Evolutionary conservation across 1,140 invertebrate species (phyloP).

Genomic region (Drosophila mauritiana): DNA sequence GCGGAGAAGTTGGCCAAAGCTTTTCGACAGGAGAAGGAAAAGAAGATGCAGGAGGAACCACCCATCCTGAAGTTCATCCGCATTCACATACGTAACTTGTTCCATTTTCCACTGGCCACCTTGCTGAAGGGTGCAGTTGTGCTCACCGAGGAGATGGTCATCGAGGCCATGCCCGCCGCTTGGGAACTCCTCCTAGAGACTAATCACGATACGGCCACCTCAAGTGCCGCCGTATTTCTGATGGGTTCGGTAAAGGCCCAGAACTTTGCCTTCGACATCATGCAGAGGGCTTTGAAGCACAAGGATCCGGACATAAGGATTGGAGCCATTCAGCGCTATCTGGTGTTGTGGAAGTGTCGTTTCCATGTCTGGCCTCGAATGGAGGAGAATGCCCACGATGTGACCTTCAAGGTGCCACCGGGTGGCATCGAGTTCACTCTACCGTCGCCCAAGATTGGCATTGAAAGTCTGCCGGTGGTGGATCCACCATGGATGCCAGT

Average conservation of each 20-base stretch:
- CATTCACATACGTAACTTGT: constrained; percentile 92
- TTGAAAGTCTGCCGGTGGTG: constrained; percentile 96
- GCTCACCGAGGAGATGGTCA: constrained; percentile 94
- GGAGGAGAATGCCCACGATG: constrained; percentile 96
- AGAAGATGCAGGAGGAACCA: constrained; percentile 87
- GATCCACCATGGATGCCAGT: constrained; percentile 99
- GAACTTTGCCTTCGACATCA: constrained; percentile 93
- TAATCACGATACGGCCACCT: constrained; percentile 90
- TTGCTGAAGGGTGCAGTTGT: constrained; percentile 97
- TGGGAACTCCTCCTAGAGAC: constrained; percentile 97
- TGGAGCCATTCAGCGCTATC: constrained; percentile 88
- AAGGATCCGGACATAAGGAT: constrained; percentile 91
- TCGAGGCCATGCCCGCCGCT: constrained; percentile 94
- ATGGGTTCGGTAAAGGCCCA: constrained; percentile 95
- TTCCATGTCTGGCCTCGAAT: constrained; percentile 99
- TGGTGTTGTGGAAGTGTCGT: constrained; percentile 98
- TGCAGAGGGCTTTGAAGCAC: constrained; percentile 94
- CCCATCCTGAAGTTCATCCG: constrained; percentile 93
- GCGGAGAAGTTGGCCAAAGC: constrained; percentile 72
- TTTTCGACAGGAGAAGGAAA: constrained; percentile 84
- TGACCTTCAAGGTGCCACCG: constrained; percentile 98
- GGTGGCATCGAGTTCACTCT: constrained; percentile 99
- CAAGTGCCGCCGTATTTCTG: constrained; percentile 95
- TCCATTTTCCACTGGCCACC: constrained; percentile 95
- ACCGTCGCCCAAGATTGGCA: constrained; percentile 99